Evolutionary conservation across 2,113 vertebrate genomes (phyloP).

Genomic region (Grus americana): DNA sequence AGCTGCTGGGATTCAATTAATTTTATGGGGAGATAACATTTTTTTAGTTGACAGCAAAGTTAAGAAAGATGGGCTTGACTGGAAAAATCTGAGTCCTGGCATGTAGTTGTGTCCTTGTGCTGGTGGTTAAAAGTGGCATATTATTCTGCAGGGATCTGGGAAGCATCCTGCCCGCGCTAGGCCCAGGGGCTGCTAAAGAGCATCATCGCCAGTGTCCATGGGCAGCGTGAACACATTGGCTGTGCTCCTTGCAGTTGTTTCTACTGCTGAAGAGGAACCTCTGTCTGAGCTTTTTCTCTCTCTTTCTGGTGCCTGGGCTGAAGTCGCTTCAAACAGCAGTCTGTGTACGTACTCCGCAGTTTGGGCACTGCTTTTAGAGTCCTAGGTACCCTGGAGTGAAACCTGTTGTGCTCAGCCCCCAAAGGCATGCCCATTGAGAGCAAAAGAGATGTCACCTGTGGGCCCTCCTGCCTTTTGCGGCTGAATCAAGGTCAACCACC

Average conservation of each 20-base stretch:
- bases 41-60: background rate
- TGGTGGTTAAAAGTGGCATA: background rate
- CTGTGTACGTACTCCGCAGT: fast-evolving
- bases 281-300: background rate
- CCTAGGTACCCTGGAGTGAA: background rate
- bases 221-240: background rate
- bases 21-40: background rate
- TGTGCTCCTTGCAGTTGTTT: background rate
- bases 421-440: background rate
- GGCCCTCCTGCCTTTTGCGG: background rate
- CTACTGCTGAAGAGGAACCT: background rate
- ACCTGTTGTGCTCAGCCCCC: background rate
- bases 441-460: background rate
- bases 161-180: background rate
- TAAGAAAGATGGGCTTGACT: background rate
- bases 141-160: background rate
- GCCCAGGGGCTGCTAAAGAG: background rate
- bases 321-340: background rate
- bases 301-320: background rate
- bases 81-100: background rate
- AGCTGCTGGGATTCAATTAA: slow-evolving; percentile 1
- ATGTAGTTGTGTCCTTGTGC: background rate
- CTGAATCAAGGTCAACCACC: background rate
- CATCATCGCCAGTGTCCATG: too few species aligned
- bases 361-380: background rate